Base-by-base conservation (phyloP, 2,797 vertebrate genomes). In the Stomatorhinus walkeri region DNA sequence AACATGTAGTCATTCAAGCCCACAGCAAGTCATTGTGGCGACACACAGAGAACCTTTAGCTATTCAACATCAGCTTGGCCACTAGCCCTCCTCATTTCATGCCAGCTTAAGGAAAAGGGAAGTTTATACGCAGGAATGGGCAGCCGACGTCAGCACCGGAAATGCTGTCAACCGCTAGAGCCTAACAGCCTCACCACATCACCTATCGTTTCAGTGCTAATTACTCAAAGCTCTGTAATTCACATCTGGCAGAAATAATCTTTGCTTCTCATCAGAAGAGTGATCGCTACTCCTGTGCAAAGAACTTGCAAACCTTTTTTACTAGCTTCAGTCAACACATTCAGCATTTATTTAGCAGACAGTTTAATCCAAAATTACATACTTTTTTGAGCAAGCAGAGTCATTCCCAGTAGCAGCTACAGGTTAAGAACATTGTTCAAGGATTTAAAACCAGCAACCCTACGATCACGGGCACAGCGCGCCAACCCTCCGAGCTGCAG, bases 21-120 rank as follows among this genome's bases (percentile, higher is more conserved):
- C 24, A 61, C 6, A 40, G n/a, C 32, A 59, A 56, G 76, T 79
- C 10, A 61, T n/a, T 28, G 52, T 22, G 22, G 51, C 0, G 49
- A 40, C 49, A 81, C 19, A n/a, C 28, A 40, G 48, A 36, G 32
- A 40, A 88, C 12, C 28, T 48, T 32, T 22, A 85, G 40, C 52
- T 48, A 61, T 52, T 85, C 28, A 7, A 88, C 43, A 46, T n/a
- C 49, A 88, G 79, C 54, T 76, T 81, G 87, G 72, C 72, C 68
- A 22, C 6, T 28, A 54, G 28, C 24, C 49, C 51, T 79, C 7
- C 64, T 76, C 14, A 32, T 43, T 81, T 56, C 51, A 22, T 43
- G 28, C 87, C 68, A 81, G n/a, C 48, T 40, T 88, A 72, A 14
- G 51, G 72, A 32, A 56, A 12, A 40, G 7, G 19, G 32, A 79